Conservation (phyloP, 2,113 vertebrate genomes). For the Oncorhynchus gorbuscha region DNA sequence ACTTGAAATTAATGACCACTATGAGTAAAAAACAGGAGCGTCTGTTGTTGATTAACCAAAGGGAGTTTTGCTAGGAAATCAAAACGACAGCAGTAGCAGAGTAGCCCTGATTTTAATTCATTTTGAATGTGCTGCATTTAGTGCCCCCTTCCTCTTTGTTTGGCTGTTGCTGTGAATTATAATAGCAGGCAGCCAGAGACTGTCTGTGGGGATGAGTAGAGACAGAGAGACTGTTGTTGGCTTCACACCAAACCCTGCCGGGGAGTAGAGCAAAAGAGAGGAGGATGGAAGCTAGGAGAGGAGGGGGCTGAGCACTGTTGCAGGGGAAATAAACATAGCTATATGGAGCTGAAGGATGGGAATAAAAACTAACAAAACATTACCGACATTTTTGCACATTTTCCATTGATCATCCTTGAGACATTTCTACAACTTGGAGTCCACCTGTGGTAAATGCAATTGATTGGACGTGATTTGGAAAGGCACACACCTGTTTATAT, state of each 20-base stretch:
- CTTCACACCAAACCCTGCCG: neutral
- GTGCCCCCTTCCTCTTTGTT: slow-evolving; percentile 20
- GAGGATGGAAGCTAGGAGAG: neutral
- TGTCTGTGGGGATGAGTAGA: slow-evolving; percentile 16
- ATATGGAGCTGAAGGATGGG: no score
- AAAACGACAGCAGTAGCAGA: slow-evolving; percentile 32
- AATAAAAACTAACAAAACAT: no score
- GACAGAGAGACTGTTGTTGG: neutral
- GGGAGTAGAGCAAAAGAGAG: neutral
- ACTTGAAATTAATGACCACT: slow-evolving; percentile 9
- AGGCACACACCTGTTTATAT: no score
- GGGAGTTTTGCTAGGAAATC: slow-evolving; percentile 26
- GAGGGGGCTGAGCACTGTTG: no score
- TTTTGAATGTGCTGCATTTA: slow-evolving; percentile 40
- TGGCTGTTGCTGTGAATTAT: slow-evolving; percentile 33
- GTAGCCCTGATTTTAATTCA: slow-evolving; percentile 44
- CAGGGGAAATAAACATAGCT: no score
- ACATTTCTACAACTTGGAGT: no score
- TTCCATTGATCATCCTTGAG: no score
- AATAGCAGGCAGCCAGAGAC: slow-evolving; percentile 1
- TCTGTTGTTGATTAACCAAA: slow-evolving; percentile 54
- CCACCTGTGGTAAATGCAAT: no score
- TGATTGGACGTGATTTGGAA: no score
- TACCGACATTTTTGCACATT: no score
- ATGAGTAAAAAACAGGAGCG: neutral